Conservation (phyloP, 2,888 invertebrate species). For the Macaria liturata region DNA sequence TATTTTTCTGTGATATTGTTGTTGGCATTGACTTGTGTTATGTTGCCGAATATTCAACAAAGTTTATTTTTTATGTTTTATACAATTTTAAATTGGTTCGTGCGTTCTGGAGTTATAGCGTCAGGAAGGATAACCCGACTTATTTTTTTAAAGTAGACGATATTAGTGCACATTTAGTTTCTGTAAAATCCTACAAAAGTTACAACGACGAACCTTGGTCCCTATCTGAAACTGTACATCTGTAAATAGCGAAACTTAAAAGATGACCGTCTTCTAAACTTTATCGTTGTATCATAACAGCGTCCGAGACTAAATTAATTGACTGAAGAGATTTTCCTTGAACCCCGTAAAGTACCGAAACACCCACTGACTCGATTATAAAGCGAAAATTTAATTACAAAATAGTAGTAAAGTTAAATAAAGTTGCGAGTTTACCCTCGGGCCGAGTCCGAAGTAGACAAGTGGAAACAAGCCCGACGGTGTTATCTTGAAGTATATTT, state of each 20-base stretch:
- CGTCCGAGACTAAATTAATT: constrained; percentile 30
- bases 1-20: background rate
- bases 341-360: constrained; percentile 44
- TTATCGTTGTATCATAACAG: constrained; percentile 35
- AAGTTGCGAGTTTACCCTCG: constrained; percentile 72
- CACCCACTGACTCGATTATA: constrained; percentile 67
- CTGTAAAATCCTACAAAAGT: too few species aligned
- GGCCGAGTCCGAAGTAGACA: constrained; percentile 66
- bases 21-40: too few species aligned
- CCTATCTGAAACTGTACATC: too few species aligned
- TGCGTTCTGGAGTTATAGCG: too few species aligned
- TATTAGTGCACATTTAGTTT: too few species aligned
- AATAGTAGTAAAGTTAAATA: constrained; percentile 73
- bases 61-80: too few species aligned
- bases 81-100: too few species aligned
- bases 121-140: too few species aligned
- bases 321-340: constrained; percentile 46
- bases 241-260: background rate
- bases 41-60: too few species aligned
- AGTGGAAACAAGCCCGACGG: constrained; percentile 73
- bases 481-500: constrained; percentile 81
- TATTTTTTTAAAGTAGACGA: too few species aligned
- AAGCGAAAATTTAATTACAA: constrained; percentile 75
- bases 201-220: too few species aligned
- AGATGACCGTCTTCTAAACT: background rate